A percentile compares a stretch with the other conserved stretches of the same genome.
Evolutionary conservation across 2,888 invertebrate genomes (phyloP).

Genomic region (Cenopis cana): DNA sequence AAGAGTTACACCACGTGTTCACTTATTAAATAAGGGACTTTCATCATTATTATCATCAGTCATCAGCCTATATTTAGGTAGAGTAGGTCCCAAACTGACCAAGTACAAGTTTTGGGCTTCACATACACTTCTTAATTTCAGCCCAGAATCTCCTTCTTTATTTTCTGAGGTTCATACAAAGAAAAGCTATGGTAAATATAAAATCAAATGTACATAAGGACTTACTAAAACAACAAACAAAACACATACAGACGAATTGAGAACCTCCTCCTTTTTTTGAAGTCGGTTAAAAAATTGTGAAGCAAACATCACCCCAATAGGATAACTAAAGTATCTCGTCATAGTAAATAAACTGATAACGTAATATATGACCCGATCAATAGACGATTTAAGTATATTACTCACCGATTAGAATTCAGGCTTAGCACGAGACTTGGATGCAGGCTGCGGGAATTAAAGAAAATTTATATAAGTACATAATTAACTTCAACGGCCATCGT

Average conservation of each 20-base stretch:
- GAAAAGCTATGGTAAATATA: too few species aligned
- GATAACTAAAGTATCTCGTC: neutral
- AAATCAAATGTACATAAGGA: too few species aligned
- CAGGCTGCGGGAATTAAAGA: slow-evolving; percentile 2
- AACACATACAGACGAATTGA: too few species aligned
- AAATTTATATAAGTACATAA: slow-evolving; percentile 21
- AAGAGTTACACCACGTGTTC: neutral
- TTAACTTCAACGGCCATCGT: neutral
- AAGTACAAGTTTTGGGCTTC: too few species aligned
- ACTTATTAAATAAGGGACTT: neutral
- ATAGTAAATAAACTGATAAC: slow-evolving; percentile 19
- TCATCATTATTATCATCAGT: too few species aligned
- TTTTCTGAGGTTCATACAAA: too few species aligned
- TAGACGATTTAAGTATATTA: slow-evolving; percentile 2
- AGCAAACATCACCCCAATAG: neutral
- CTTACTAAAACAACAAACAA: too few species aligned
- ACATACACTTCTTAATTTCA: too few species aligned
- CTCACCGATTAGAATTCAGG: slow-evolving; percentile 3
- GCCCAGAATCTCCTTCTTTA: too few species aligned
- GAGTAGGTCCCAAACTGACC: too few species aligned
- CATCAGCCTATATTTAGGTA: too few species aligned
- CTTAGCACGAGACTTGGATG: slow-evolving; percentile 26
- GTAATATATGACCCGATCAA: slow-evolving; percentile 15
- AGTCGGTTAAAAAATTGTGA: neutral
- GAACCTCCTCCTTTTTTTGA: too few species aligned